These are phyloP conservation scores for Apis cerana DNA, from an alignment of 1,140 invertebrate species.

Conservation along the genomic window DNA sequence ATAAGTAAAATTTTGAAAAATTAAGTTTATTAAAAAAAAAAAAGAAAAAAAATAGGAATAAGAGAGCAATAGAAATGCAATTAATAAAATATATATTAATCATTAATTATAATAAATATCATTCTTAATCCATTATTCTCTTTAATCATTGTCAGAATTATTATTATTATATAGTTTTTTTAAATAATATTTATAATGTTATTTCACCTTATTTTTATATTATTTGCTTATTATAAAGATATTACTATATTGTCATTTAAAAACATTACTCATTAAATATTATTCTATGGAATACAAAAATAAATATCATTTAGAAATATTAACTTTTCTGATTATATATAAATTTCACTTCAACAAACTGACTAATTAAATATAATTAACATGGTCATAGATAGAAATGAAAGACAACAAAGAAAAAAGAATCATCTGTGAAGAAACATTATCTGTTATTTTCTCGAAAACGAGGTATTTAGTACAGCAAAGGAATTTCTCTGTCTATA, in stretches of 20 bases:
- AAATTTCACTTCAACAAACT: neutral
- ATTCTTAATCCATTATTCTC: too few species aligned
- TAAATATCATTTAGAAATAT: neutral
- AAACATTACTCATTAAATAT: neutral
- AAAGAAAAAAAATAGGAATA: neutral
- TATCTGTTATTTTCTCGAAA: neutral
- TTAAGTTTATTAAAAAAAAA: neutral
- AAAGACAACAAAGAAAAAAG: neutral
- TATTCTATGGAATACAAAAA: neutral
- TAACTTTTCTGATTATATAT: neutral
- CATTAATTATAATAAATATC: neutral
- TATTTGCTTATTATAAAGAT: too few species aligned
- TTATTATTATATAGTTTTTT: too few species aligned
- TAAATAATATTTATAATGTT: too few species aligned
- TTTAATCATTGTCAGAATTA: neutral
- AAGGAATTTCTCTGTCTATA: constrained; percentile 20
- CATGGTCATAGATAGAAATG: neutral
- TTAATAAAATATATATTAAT: neutral
- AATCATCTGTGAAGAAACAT: neutral
- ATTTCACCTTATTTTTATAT: too few species aligned
- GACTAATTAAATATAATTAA: neutral
- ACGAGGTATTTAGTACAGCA: constrained; percentile 29
- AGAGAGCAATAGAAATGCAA: neutral
- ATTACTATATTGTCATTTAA: too few species aligned
- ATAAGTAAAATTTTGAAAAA: neutral